Evolutionary conservation across 37 sponge, comb jelly and placozoan species (phyloP).

Genomic region (Chondrosia reniformis): DNA sequence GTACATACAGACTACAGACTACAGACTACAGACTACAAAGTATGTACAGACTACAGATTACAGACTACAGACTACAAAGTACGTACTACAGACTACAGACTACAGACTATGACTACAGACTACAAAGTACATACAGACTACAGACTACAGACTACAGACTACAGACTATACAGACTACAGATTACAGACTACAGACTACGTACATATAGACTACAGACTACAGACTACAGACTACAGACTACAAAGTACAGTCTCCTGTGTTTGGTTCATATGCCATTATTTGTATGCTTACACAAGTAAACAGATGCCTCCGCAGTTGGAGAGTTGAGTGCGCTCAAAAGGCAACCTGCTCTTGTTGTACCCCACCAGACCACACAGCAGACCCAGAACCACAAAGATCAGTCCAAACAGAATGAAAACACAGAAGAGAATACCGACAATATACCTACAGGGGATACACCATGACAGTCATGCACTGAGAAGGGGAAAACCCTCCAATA

Average conservation of each 20-base stretch:
- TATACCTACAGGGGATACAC: not conserved
- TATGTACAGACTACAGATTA: too few relatives aligned
- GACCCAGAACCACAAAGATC: not conserved
- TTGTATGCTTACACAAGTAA: not conserved
- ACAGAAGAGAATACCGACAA: conserved; percentile 2
- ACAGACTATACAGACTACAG: too few relatives aligned
- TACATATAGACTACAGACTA: not conserved
- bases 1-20: too few relatives aligned
- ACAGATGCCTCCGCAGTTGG: conserved; percentile 11
- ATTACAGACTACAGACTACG: not conserved
- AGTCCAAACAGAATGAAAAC: not conserved
- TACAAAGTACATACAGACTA: too few relatives aligned
- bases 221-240: not conserved
- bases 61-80: too few relatives aligned
- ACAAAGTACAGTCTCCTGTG: not conserved
- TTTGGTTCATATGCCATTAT: too few relatives aligned
- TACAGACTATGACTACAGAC: too few relatives aligned
- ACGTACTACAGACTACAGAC: too few relatives aligned
- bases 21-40: too few relatives aligned
- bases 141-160: too few relatives aligned
- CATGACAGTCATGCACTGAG: too few relatives aligned
- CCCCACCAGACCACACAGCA: conserved; percentile 11
- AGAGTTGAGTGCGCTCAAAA: not conserved
- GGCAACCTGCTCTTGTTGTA: not conserved
- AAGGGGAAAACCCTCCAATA: too few relatives aligned